Conservation (phyloP, 2,113 vertebrate species). For the Numenius arquata region DNA sequence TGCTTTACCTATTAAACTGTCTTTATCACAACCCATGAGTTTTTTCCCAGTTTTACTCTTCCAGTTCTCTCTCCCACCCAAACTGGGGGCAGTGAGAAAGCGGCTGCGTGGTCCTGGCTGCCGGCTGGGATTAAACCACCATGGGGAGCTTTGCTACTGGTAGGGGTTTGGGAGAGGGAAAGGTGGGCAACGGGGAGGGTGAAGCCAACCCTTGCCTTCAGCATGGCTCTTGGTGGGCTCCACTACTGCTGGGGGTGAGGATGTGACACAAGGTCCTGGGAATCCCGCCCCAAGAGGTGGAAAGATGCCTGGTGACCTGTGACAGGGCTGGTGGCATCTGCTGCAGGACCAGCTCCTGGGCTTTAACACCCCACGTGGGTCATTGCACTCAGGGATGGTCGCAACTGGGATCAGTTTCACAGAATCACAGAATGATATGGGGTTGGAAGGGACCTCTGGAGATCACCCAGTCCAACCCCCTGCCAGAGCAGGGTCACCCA, state of each 20-base stretch:
- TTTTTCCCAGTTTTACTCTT: neutral
- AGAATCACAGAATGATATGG: too few species aligned
- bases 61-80: neutral
- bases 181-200: neutral
- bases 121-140: neutral
- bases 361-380: neutral
- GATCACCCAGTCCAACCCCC: too few species aligned
- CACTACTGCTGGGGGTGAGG: neutral
- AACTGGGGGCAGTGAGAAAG: neutral
- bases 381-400: accelerated
- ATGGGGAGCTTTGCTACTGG: neutral
- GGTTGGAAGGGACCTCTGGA: too few species aligned
- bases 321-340: neutral
- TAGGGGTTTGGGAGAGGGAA: neutral
- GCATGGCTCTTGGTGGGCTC: accelerated
- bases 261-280: neutral
- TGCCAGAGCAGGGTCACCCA: too few species aligned
- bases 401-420: neutral
- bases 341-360: neutral
- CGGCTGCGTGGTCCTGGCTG: neutral
- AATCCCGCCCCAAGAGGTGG: neutral
- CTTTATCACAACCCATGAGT: neutral
- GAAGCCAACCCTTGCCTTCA: neutral
- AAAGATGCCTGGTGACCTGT: neutral
- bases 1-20: neutral